These are phyloP conservation scores for Apostichopus californicus DNA, from an alignment of 35 echinoderm and acorn worm species.

Conservation along the genomic window DNA sequence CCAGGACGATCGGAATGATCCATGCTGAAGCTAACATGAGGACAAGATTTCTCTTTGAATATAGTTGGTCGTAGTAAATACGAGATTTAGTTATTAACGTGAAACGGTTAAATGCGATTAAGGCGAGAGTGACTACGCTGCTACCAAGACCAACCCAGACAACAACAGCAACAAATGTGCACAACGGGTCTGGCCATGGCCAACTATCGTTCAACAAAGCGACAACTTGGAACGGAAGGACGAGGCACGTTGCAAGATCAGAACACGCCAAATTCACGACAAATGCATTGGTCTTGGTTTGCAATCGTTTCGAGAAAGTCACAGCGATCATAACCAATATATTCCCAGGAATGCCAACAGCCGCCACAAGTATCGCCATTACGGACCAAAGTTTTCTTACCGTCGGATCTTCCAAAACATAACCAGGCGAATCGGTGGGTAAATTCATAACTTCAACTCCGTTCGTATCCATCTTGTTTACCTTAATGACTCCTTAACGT, in stretches of 20 bases:
- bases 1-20: not conserved
- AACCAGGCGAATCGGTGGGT: not conserved
- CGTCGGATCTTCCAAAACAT: slow-evolving; percentile 12
- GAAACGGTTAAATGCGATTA: slow-evolving; percentile 67
- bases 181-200: slow-evolving; percentile 21
- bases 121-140: slow-evolving; percentile 42
- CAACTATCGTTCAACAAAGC: not conserved
- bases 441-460: too few species aligned
- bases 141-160: slow-evolving; percentile 37
- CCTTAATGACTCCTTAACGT: too few species aligned
- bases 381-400: not conserved
- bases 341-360: slow-evolving; percentile 21
- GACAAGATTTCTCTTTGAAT: not conserved
- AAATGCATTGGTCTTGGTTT: slow-evolving; percentile 67
- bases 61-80: not conserved
- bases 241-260: not conserved
- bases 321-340: slow-evolving; percentile 72
- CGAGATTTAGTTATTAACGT: slow-evolving; percentile 60
- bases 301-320: slow-evolving; percentile 55
- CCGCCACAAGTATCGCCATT: not conserved
- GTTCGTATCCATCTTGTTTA: too few species aligned
- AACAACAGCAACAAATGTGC: slow-evolving; percentile 40
- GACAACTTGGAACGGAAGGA: not conserved
- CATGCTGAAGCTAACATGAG: not conserved
- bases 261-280: slow-evolving; percentile 20